Percentiles rank a stretch among this genome's conserved stretches.
These are phyloP conservation scores for Clanis bilineata DNA, from an alignment of 2,888 invertebrate genomes.

Conservation along the genomic window DNA sequence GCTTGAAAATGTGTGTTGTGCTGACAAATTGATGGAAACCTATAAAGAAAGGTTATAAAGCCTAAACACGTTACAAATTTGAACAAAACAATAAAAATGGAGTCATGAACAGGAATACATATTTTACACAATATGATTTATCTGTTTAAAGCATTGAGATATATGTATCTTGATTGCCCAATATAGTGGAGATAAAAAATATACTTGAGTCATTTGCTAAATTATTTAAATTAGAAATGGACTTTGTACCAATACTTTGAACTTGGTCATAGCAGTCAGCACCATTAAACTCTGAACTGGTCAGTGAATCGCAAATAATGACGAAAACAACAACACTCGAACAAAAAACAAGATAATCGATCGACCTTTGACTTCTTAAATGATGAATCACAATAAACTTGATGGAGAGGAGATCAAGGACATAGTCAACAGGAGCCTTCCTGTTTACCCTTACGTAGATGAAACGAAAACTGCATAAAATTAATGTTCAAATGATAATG, in stretches of 20 bases:
- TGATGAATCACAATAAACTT: constrained; percentile 50
- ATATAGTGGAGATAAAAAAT: no score
- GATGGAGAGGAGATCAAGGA: constrained; percentile 53
- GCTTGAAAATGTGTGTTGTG: no score
- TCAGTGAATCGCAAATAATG: neutral
- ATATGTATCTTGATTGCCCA: no score
- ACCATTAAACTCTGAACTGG: neutral
- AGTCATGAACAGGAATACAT: no score
- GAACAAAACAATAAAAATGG: no score
- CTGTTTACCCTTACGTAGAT: constrained; percentile 66
- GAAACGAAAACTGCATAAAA: constrained; percentile 45
- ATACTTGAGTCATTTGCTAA: no score
- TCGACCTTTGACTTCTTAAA: constrained; percentile 5
- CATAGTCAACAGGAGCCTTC: constrained; percentile 62
- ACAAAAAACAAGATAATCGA: constrained; percentile 5
- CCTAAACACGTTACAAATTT: no score
- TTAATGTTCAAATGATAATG: constrained; percentile 31
- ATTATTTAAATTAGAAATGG: neutral
- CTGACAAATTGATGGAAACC: no score
- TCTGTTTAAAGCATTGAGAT: no score
- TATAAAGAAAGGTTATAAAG: no score
- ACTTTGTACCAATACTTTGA: neutral
- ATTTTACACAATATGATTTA: no score
- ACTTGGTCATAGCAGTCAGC: neutral
- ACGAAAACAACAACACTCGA: neutral